Base-by-base conservation (phyloP, 2,797 vertebrate genomes). In the Cryptoblepharus egeriae region DNA sequence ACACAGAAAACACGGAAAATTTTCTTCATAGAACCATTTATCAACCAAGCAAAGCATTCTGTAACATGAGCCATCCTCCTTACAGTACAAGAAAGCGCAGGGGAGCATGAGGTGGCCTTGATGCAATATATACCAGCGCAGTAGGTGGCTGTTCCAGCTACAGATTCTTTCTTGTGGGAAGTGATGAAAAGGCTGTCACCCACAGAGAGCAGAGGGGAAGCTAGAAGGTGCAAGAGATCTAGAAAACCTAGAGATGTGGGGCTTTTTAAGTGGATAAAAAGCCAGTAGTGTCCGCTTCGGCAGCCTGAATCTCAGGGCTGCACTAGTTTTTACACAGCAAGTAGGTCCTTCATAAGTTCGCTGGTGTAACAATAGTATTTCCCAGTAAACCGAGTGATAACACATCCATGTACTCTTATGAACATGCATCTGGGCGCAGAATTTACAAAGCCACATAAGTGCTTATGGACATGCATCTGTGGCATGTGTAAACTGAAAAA, bases 1-100 rank as follows among this genome's bases (percentile, higher is more conserved):
- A 88, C 88, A 82, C 75, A 90, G 16, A 0, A 73, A 35, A 77
- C 67, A 87, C 0, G 83, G 89, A 73, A 92, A 55, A 83, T 75
- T 75, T 57, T 84, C 39, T 81, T 85, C 35, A 86, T 76, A 87
- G 49, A 73, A 75, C 30, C 20, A 49, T 80, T 26, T 64, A 76
- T 24, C 72, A 77, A 4, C 39, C 0, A 0, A 10, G 45, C 39
- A 28, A 28, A 89, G 88, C 90, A n/a, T 93, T 90, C 80, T 81
- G 85, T 1, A 83, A 89, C 84, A 83, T 32, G 80, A 22, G 7
- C 52, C 2, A 2, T 2, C 61, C 49, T 75, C 80, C 77, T 16
- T 58, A 77, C 0, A 1, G 49, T 20, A 72, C 55, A 32, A 52
- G 30, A 57, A 57, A 81, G 60, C 11, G 26, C 55, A 26, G 52